Conservation (phyloP, 1,140 invertebrate species). For the Pachypeltis micranthus region DNA sequence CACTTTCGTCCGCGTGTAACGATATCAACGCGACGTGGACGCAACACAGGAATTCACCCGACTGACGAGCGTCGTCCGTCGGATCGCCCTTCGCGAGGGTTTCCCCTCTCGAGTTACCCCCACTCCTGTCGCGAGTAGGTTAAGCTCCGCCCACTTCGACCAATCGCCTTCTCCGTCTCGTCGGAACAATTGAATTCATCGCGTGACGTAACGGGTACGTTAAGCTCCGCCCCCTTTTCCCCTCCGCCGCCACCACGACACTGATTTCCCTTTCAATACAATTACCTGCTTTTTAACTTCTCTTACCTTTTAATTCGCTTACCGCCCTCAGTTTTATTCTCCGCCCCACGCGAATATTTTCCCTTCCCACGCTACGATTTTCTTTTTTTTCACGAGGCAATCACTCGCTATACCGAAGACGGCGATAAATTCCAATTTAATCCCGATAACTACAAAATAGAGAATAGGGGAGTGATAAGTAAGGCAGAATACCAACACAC, state of each 20-base stretch:
- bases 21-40: too few species aligned
- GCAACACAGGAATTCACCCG: constrained; percentile 1
- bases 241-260: not conserved
- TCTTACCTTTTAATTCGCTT: constrained; percentile 1
- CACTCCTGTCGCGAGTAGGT: not conserved
- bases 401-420: too few species aligned
- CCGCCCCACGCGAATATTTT: too few species aligned
- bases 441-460: too few species aligned
- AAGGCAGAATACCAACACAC: too few species aligned
- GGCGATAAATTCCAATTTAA: too few species aligned
- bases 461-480: too few species aligned
- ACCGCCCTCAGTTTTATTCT: too few species aligned
- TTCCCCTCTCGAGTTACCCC: not conserved
- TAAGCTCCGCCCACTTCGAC: constrained; percentile 5
- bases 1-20: too few species aligned
- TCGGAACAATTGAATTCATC: constrained; percentile 14
- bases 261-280: constrained; percentile 16
- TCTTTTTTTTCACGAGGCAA: too few species aligned
- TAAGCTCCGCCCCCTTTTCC: constrained; percentile 9
- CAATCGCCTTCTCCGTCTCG: constrained; percentile 2
- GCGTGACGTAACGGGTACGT: constrained; percentile 12
- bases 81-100: not conserved
- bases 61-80: not conserved
- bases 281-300: constrained; percentile 15
- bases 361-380: too few species aligned